Evolutionary conservation across 2,888 invertebrate genomes (phyloP), one percentile per base, ranked within the genome.

Genomic region (Lasioglossum leucozonium): DNA sequence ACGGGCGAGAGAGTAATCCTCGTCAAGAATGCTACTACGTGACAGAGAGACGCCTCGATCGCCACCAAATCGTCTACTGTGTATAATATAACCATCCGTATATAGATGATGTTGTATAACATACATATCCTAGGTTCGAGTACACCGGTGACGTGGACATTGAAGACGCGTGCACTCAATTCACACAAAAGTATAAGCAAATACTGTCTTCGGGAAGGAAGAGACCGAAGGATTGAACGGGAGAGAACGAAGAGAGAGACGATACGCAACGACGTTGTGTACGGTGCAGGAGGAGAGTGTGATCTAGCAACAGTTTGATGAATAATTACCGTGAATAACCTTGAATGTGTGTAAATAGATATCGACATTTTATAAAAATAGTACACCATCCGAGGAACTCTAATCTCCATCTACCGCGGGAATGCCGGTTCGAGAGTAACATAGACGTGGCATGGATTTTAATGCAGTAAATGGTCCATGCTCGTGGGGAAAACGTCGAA

Each of bases 281-380:
- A 37, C 37, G 26, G 72, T 72, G 72, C 72, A 22, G 47, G 22
- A 72, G 72, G 47, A 72, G 34, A 72, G 34, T 58, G 55, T 58
- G 74, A 58, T 74, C 37, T 58, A 74, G 74, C 58, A 72, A 72
- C 72, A 51, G 42, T 34, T 72, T 22, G 22, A 51, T 72, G 47
- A 72, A 30, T 34, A 47, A 72, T 72, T 72, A 72, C 72, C 72
- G 47, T 72, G 72, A 71, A 22, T 71, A n/a, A 58, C 55, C 58
- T 75, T 78, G 78, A 65, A 75, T 42, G 30, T 75, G 30, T 77
- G 62, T 34, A 82, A 67, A 44, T 69, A 58, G 67, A 82, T 42
- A 79, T 72, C 72, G 40, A 69, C 47, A 65, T 65, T 26, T 22
- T 47, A 76, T 42, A 51, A 76, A 80, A 72, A 77, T 81, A 69